Conservation (phyloP, 2,113 vertebrate genomes). For the Saguinus imperator region DNA sequence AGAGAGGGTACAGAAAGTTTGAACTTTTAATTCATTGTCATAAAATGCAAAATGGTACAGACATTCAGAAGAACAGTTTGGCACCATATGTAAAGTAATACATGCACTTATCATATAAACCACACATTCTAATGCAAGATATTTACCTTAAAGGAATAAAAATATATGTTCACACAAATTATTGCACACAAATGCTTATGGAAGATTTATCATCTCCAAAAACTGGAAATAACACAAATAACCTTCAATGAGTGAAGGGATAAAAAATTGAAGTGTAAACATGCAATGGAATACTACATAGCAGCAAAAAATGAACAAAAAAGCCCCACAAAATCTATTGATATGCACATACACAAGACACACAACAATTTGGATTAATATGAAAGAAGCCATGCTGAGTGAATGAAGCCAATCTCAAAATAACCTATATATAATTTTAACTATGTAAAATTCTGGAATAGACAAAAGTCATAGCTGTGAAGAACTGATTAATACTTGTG, state of each 20-base stretch:
- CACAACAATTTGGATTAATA: background rate
- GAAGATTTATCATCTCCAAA: background rate
- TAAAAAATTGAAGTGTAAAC: background rate
- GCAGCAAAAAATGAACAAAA: background rate
- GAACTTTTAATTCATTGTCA: background rate
- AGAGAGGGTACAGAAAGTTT: background rate
- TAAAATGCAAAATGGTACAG: background rate
- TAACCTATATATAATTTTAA: background rate
- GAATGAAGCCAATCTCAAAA: background rate
- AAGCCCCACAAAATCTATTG: background rate
- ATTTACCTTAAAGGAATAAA: background rate
- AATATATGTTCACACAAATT: background rate
- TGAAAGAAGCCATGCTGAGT: background rate
- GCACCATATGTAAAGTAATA: background rate
- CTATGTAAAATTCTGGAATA: background rate
- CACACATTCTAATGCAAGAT: background rate
- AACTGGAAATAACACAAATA: background rate
- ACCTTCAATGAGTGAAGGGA: background rate
- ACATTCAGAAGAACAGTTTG: background rate
- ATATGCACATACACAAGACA: background rate
- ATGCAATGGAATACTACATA: background rate
- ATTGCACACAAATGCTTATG: background rate
- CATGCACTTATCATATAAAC: background rate
- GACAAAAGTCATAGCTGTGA: background rate
- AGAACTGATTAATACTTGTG: background rate